Percentiles rank a stretch among this genome's conserved stretches.
These are phyloP conservation scores for Pogonophryne albipinna DNA, from an alignment of 2,797 vertebrate species.

Conservation along the genomic window DNA sequence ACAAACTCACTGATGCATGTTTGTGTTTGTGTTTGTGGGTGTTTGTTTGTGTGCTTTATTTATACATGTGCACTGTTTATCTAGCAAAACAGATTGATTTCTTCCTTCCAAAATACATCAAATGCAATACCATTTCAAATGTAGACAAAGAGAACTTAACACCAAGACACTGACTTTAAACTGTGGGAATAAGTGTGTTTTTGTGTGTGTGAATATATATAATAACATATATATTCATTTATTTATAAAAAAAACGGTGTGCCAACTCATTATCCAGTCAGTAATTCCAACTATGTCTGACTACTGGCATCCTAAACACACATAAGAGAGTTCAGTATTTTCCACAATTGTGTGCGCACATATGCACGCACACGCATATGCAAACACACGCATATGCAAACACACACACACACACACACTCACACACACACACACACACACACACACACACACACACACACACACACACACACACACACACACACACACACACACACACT, in stretches of 20 bases:
- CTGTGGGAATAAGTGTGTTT: background rate
- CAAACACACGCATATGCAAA: too few species aligned
- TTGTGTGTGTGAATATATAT: background rate
- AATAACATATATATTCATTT: background rate
- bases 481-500: conserved; percentile 8
- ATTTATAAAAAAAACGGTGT: conserved; percentile 1
- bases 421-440: background rate
- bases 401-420: too few species aligned
- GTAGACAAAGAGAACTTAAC: background rate
- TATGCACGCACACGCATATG: too few species aligned
- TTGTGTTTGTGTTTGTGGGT: conserved; percentile 17
- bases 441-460: conserved; percentile 12
- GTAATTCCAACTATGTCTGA: conserved; percentile 16
- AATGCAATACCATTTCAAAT: conserved; percentile 16
- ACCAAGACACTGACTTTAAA: conserved; percentile 11
- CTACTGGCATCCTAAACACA: conserved; percentile 23
- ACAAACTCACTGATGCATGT: conserved; percentile 35
- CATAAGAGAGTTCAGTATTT: conserved; percentile 23
- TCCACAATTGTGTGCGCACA: background rate
- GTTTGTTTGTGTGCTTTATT: conserved; percentile 28
- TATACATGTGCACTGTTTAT: conserved; percentile 24
- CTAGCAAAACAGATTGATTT: conserved; percentile 5
- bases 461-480: background rate
- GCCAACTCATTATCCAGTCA: conserved; percentile 37
- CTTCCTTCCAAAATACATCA: conserved; percentile 11